phyloP scores from a whole-genome alignment of 1,140 invertebrate genomes.

The Episyrphus balteatus region DNA sequence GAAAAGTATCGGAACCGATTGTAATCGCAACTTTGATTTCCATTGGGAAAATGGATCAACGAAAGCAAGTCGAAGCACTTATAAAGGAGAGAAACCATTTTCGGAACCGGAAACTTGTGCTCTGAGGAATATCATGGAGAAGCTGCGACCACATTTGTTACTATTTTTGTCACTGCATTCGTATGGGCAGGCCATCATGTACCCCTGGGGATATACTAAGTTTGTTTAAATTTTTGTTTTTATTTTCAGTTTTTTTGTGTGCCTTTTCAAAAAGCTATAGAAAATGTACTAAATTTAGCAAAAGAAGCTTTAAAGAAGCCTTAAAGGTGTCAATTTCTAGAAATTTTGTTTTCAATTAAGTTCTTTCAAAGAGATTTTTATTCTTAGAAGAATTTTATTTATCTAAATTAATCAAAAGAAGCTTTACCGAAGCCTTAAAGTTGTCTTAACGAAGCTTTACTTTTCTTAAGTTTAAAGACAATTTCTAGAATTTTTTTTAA shows the following conservation, averaged over 20 bases:
- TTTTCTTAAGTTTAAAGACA: too few relatives aligned
- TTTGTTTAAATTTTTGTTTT: constrained; percentile 8
- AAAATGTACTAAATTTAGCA: too few relatives aligned
- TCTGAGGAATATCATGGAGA: constrained; percentile 45
- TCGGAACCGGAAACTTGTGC: constrained; percentile 63
- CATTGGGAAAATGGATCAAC: constrained; percentile 49
- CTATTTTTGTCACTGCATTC: constrained; percentile 60
- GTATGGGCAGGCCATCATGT: constrained; percentile 49
- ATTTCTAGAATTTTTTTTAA: too few relatives aligned
- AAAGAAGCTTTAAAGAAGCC: too few relatives aligned
- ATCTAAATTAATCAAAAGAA: too few relatives aligned
- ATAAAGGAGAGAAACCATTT: constrained; percentile 55
- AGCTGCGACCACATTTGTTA: constrained; percentile 41
- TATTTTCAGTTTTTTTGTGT: constrained; percentile 18
- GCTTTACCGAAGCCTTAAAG: too few relatives aligned
- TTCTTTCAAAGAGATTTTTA: too few relatives aligned
- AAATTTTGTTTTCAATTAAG: too few relatives aligned
- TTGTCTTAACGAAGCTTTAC: too few relatives aligned
- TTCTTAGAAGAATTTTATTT: too few relatives aligned
- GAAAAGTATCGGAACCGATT: constrained; percentile 49
- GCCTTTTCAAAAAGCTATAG: too few relatives aligned
- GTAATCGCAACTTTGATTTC: constrained; percentile 55
- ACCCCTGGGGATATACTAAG: constrained; percentile 47
- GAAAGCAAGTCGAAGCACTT: constrained; percentile 51
- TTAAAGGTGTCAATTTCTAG: too few relatives aligned